Percentiles rank a stretch among this genome's conserved stretches.
These are phyloP conservation scores for Perodicticus potto DNA, from an alignment of 2,797 vertebrate genomes.

Conservation along the genomic window DNA sequence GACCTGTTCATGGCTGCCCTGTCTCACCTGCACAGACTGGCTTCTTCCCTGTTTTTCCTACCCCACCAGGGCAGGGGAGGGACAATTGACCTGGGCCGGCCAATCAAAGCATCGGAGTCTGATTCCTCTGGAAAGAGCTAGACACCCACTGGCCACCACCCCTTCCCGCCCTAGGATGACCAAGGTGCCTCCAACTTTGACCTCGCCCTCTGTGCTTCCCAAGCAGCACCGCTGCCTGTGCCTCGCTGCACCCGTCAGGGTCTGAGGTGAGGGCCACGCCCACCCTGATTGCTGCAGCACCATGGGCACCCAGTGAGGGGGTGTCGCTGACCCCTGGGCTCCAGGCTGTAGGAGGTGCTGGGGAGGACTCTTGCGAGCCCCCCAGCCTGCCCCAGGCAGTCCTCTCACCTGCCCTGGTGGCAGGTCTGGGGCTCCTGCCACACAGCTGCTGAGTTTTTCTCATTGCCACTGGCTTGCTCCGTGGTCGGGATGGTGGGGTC, in stretches of 20 bases:
- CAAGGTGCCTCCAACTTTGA: not conserved
- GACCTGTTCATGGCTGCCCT: not conserved
- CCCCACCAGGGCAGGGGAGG: too few species aligned
- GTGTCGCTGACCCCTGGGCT: fast-evolving
- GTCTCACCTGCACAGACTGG: not conserved
- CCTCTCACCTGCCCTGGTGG: not conserved
- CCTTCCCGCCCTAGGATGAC: not conserved
- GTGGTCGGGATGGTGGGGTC: too few species aligned
- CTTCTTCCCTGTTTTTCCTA: not conserved
- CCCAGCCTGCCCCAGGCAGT: not conserved
- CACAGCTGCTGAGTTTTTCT: too few species aligned
- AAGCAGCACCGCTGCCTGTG: not conserved
- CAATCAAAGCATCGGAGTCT: not conserved
- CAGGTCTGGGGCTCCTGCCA: not conserved
- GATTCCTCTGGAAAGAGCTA: too few species aligned
- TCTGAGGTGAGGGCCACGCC: too few species aligned
- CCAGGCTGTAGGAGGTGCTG: not conserved
- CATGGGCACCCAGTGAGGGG: too few species aligned
- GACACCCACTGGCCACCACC: too few species aligned
- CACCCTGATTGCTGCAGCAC: not conserved
- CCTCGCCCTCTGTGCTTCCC: not conserved
- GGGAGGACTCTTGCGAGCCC: not conserved
- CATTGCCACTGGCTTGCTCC: too few species aligned
- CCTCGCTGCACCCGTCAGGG: not conserved
- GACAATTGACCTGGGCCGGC: too few species aligned